Evolutionary conservation across 2,113 vertebrate species (phyloP), one percentile per base, ranked within the genome.

Genomic region (Chloebia gouldiae): DNA sequence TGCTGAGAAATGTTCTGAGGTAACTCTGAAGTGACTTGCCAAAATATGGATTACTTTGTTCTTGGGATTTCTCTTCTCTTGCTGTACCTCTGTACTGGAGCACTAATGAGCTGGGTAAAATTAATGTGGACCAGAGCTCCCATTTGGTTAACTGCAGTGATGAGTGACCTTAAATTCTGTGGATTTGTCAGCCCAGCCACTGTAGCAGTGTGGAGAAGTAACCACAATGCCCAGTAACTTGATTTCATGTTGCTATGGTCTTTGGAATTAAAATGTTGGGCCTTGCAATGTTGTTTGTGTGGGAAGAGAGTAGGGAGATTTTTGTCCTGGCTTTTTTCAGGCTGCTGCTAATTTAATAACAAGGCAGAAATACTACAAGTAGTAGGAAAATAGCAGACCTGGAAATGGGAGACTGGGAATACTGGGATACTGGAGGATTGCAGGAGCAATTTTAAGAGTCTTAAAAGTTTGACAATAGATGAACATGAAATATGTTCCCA

Each of bases 181-280:
- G 30, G 27, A n/a, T 88, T 27, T 64, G 47, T 89, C 65, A 93
- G 49, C 56, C 37, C 2, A 4, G n/a, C 0, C 6, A 15, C 25
- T 72, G 50, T 14, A 44, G 44, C 73, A 61, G 45, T 0, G 0
- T 18, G 42, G 37, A 39, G 60, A 33, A 39, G 27, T 9, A 3
- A 35, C 28, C 16, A 56, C 21, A 13, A 21, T 53, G 69, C 37
- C 49, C 22, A 3, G 30, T 64, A 21, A 8, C 4, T 1, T 15
- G 18, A 45, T 90, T 70, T 35, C 2, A 3, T 10, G 8, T 57
- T 53, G 53, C 77, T 39, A 49, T 72, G 53, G 54, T 33, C 54
- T 76, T 54, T 10, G 27, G 42, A 63, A 50, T 45, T 30, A 21
- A 0, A 1, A 0, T 0, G 1, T 7, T 11, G 37, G n/a, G 49